Evolutionary conservation across 2,888 invertebrate species (phyloP), one percentile per base, ranked within the genome.

Genomic region (Dysmachus trigonus): DNA sequence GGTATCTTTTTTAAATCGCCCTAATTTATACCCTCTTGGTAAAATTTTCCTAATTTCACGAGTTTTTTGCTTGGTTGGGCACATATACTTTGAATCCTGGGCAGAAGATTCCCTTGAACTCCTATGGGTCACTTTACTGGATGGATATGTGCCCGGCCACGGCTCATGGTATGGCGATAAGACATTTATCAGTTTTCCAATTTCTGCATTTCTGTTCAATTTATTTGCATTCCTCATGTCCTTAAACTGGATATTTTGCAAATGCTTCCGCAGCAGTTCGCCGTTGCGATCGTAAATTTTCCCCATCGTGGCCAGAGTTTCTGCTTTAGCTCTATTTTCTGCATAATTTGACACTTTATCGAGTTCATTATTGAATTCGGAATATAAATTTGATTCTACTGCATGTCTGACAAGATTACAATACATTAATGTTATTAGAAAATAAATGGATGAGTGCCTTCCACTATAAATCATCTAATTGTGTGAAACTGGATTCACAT

Each of bases 321-420:
- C 82, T 62, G 73, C 35, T 38, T 77, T 82, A 18, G 85, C 83
- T 85, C 47, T 85, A 85, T 86, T 84, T 87, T 87, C 83, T 30
- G 86, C 86, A 83, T 85, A 84, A 86, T 86, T 86, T 86, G 87
- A 86, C 47, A 87, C 79, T 81, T 76, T 51, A 83, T 87, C 86
- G 62, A 87, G 77, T 73, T 74, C 73, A 77, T 84, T 84, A 81
- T 86, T 84, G 77, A 86, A 86, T 41, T 87, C 73, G 15, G 84
- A 86, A 84, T 86, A 86, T 84, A 87, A 86, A 85, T 85, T 86
- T 72, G 79, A 83, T 47, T 73, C 51, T 30, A 74, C 85, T 77
- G 33, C 47, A 74, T 73, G 41, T 85, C 73, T 47, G 33, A 47
- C 38, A 73, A 85, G 47, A 85, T 73, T 85, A 74, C n/a, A 85